These are phyloP conservation scores for Drosophila hawaiiensis DNA, from an alignment of 2,888 invertebrate genomes.

Conservation along the genomic window DNA sequence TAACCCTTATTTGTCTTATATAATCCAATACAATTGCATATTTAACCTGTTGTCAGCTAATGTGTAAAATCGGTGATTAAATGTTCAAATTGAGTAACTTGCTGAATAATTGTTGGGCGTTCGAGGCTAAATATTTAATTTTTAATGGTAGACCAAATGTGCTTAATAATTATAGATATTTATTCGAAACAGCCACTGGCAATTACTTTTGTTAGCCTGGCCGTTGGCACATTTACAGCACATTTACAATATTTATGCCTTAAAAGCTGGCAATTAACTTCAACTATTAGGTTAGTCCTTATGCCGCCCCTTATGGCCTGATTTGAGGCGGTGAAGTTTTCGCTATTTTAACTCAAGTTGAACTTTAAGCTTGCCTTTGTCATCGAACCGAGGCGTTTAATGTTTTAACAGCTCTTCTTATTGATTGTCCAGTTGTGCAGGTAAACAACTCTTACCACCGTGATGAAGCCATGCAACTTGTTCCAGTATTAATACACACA, in stretches of 20 bases:
- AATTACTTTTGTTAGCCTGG: conserved; percentile 16
- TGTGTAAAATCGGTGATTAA: background rate
- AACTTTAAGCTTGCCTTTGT: background rate
- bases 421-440: conserved; percentile 17
- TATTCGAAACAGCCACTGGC: conserved; percentile 3
- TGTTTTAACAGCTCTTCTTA: conserved; percentile 1
- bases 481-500: background rate
- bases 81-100: background rate
- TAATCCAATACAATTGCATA: too few species aligned
- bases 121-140: conserved; percentile 5
- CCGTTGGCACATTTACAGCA: conserved; percentile 12
- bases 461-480: background rate
- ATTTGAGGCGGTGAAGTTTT: background rate
- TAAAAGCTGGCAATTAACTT: conserved; percentile 12
- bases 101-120: conserved; percentile 4
- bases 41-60: background rate
- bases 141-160: background rate
- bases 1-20: too few species aligned
- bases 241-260: conserved; percentile 30
- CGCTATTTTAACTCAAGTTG: background rate
- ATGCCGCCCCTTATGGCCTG: background rate
- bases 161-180: conserved; percentile 10
- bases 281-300: conserved; percentile 7
- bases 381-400: background rate
- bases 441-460: conserved; percentile 1